These are phyloP conservation scores for Charadrius vociferus DNA, from an alignment of 2,113 vertebrate species.

Conservation along the genomic window DNA sequence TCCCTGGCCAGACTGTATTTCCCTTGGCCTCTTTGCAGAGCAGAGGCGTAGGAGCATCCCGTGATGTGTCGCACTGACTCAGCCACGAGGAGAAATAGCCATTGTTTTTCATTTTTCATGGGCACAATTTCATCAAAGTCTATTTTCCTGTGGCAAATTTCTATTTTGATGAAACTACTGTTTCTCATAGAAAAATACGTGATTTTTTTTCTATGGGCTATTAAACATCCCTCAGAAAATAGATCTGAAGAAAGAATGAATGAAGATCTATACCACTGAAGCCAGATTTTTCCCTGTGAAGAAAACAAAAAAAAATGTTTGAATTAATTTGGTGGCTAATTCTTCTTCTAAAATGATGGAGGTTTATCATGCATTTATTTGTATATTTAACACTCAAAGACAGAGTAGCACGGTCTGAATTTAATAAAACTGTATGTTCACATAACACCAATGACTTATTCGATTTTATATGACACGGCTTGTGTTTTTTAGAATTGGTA, in stretches of 20 bases:
- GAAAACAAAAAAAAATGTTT: background rate
- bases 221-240: background rate
- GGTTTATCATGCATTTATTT: background rate
- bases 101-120: background rate
- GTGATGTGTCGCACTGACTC: background rate
- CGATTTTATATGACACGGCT: background rate
- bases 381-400: background rate
- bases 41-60: background rate
- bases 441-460: background rate
- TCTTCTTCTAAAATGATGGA: background rate
- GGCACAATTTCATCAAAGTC: background rate
- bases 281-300: background rate
- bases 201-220: background rate
- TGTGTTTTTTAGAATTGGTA: background rate
- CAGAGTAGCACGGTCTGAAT: background rate
- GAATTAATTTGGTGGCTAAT: background rate
- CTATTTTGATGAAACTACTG: background rate
- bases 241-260: background rate
- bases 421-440: background rate
- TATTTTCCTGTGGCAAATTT: conserved; percentile 6
- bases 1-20: background rate
- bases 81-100: background rate
- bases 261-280: background rate
- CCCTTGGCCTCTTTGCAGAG: background rate
- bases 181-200: background rate